These are phyloP conservation scores for Corvus moneduloides DNA, from an alignment of 2,113 vertebrate species.

Conservation along the genomic window DNA sequence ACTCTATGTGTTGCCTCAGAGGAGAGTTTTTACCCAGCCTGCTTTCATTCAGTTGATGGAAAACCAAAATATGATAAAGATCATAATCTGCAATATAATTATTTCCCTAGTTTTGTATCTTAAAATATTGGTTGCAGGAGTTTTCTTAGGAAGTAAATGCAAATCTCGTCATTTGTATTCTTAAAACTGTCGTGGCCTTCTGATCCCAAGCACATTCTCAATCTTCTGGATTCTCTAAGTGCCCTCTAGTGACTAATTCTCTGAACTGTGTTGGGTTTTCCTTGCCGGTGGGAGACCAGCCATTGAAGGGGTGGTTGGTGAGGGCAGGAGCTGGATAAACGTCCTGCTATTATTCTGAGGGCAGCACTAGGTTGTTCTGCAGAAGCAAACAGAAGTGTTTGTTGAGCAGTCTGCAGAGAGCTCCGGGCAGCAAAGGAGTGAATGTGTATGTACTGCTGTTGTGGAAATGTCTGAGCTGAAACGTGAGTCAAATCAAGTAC, in stretches of 20 bases:
- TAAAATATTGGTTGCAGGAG: background rate
- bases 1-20: background rate
- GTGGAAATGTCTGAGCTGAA: background rate
- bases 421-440: background rate
- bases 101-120: background rate
- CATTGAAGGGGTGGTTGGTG: background rate
- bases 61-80: background rate
- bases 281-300: background rate
- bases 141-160: background rate
- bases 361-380: background rate
- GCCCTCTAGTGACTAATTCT: slow-evolving; percentile 28
- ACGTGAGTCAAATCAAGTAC: background rate
- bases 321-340: background rate
- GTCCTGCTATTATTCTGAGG: background rate
- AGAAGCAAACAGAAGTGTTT: background rate
- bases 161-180: background rate
- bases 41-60: background rate
- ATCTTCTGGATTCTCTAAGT: background rate
- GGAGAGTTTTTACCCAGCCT: background rate
- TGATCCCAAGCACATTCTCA: background rate
- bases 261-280: background rate
- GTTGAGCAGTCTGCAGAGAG: background rate
- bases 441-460: background rate
- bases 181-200: background rate
- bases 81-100: background rate